Conservation (phyloP, 2,888 invertebrate species). For the Iselma pallidipennis region DNA sequence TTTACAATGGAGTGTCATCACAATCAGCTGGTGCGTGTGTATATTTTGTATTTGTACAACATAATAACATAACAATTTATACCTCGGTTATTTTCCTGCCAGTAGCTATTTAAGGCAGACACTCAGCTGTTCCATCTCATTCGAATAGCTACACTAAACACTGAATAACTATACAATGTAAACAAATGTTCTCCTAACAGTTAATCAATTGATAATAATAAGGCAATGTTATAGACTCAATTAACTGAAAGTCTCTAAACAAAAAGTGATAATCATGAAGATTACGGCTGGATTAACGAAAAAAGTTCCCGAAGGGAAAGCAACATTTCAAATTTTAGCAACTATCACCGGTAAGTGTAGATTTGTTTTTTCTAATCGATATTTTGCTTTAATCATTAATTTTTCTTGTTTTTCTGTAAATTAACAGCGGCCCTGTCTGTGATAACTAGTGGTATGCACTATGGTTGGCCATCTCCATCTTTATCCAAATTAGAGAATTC, state of each 20-base stretch:
- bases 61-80: conserved; percentile 14
- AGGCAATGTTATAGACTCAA: not conserved
- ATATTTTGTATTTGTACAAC: not conserved
- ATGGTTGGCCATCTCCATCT: conserved; percentile 67
- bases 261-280: conserved; percentile 13
- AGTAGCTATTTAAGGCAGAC: conserved; percentile 23
- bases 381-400: not conserved
- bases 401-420: conserved; percentile 10
- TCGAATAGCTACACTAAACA: conserved; percentile 12
- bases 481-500: conserved; percentile 35
- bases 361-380: not conserved
- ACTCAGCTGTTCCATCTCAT: conserved; percentile 8
- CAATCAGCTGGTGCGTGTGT: conserved; percentile 12
- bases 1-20: no score
- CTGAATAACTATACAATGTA: conserved; percentile 7
- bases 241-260: not conserved
- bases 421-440: conserved; percentile 47
- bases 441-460: conserved; percentile 51
- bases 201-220: not conserved
- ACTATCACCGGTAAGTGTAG: conserved; percentile 27
- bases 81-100: conserved; percentile 25
- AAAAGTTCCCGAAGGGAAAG: conserved; percentile 17
- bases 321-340: conserved; percentile 29
- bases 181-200: not conserved
- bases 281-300: conserved; percentile 12